Percentiles rank a stretch among this genome's conserved stretches.
phyloP scores from a whole-genome alignment of 2,113 vertebrate species.

The Beaufortia kweichowensis region DNA sequence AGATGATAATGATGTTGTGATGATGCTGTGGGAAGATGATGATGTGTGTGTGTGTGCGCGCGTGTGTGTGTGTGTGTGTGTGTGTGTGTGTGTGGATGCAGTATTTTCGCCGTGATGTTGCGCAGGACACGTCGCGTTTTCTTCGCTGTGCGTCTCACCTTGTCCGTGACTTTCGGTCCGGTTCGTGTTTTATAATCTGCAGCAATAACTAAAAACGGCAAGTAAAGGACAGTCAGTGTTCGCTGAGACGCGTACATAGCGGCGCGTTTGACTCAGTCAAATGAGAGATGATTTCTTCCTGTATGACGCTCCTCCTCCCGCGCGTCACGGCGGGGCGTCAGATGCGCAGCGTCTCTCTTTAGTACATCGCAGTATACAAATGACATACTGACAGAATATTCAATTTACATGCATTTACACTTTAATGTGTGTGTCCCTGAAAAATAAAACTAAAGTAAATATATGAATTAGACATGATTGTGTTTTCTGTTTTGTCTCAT shows the following conservation, averaged over 20 bases:
- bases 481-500: no score
- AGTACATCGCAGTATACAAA: no score
- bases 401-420: no score
- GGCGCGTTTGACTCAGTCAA: constrained; percentile 28
- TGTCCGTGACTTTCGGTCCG: constrained; percentile 78
- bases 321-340: constrained; percentile 18
- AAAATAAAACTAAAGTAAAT: no score
- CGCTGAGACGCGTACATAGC: constrained; percentile 60
- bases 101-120: neutral
- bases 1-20: no score
- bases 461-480: no score
- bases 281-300: constrained; percentile 34
- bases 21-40: no score
- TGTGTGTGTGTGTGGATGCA: neutral
- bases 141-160: constrained; percentile 64
- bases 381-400: no score
- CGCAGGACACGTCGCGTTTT: neutral
- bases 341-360: no score
- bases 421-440: no score
- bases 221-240: constrained; percentile 46
- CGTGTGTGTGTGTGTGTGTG: neutral
- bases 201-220: constrained; percentile 47
- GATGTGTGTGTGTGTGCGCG: neutral
- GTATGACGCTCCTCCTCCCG: constrained; percentile 39
- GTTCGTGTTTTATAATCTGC: constrained; percentile 58